Base-by-base conservation (phyloP, 1,140 invertebrate genomes). In the Sycophaga agraensis region DNA sequence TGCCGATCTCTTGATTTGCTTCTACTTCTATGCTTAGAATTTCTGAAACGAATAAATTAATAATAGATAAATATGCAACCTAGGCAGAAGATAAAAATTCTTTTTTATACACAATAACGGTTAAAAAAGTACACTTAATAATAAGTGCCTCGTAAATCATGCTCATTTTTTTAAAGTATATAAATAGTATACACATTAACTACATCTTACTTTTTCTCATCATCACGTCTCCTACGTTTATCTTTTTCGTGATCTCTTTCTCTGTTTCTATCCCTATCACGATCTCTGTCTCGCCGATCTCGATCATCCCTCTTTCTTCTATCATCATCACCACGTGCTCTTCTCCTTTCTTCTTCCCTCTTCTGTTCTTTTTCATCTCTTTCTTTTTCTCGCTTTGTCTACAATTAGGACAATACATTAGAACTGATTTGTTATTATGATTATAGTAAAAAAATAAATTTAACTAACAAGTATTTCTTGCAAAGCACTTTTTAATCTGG, bases 291-390 rank as follows among this genome's bases (percentile, higher is more conserved):
- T 35, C 84, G 71, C 45, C 70, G 67, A 50, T 80, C 80, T 63
- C 81, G 79, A 26, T 62, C 66, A 37, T 79, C 72, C 67, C 73
- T 70, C 60, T 74, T 63, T 55, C 68, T 71, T 64, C 77, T 72
- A 59, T 78, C 73, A 53, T 84, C 79, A 79, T 83, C 64, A 55
- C 79, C 79, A 61, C 81, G 78, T 37, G 73, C 73, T 82, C 78
- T 66, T 79, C 84, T 83, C 39, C 86, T 80, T 45, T 88, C 86
- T 60, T 88, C 87, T 12, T 86, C 82, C n/a, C 86, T 78, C 28
- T 78, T 82, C 39, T 83, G 82, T 63, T 88, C 87, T 64, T 88
- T 87, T 59, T 88, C 86, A 64, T 88, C 85, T 45, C 86, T 82
- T 50, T 87, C 86, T 67, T 86, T 87, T 53, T 88, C 86, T 1